These are phyloP conservation scores for Homarus americanus DNA, from an alignment of 1,140 invertebrate genomes.

Conservation along the genomic window DNA sequence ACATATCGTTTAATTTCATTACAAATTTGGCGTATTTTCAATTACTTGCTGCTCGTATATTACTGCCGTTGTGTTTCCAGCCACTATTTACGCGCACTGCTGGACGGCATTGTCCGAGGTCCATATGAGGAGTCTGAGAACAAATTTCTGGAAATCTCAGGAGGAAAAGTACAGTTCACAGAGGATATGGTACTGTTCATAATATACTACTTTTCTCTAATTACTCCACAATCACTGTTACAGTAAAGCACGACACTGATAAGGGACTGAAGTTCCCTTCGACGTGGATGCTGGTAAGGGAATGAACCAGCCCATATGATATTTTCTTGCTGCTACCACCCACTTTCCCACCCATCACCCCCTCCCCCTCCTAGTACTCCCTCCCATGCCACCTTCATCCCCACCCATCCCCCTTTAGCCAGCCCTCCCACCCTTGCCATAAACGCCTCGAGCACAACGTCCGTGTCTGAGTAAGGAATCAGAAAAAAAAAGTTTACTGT, in stretches of 20 bases:
- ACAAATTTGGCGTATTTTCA: not conserved
- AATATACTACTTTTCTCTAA: not conserved
- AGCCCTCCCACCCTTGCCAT: conserved; percentile 2
- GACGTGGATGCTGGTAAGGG: conserved; percentile 1
- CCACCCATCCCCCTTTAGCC: not conserved
- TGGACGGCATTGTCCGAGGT: not conserved
- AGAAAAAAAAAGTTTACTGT: not conserved
- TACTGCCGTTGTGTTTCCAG: not conserved
- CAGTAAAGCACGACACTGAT: not conserved
- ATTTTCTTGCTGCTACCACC: conserved; percentile 32
- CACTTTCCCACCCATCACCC: conserved; percentile 3
- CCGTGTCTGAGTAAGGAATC: not conserved
- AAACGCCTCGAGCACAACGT: not conserved
- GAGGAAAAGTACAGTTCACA: not conserved
- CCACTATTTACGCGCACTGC: not conserved
- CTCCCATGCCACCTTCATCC: not conserved
- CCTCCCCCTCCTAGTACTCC: not conserved
- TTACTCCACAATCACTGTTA: not conserved
- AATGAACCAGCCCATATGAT: conserved; percentile 25
- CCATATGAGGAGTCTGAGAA: not conserved
- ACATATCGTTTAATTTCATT: not conserved
- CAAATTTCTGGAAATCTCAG: not conserved
- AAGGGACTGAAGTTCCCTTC: conserved; percentile 1
- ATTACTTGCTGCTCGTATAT: not conserved
- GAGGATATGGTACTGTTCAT: not conserved